phyloP scores from a whole-genome alignment of 35 echinoderm and acorn worm species.

The Lytechinus variegatus region DNA sequence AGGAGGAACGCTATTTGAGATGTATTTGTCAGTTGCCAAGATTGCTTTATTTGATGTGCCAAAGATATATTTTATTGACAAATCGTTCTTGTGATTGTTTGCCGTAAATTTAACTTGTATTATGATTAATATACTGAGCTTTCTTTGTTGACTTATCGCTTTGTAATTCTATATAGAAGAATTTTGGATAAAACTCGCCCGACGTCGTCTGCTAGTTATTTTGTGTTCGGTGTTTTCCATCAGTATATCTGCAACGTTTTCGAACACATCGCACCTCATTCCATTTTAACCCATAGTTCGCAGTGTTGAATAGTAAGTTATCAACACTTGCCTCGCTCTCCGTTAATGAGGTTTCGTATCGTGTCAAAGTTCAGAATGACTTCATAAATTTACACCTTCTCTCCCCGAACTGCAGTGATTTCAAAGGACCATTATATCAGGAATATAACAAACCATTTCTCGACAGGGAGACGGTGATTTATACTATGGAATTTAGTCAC shows the following conservation, averaged over 20 bases:
- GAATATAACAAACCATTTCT: constrained; percentile 16
- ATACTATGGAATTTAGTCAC: constrained; percentile 19
- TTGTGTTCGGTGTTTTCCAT: background rate
- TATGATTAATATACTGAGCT: too few relatives aligned
- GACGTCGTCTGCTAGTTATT: background rate
- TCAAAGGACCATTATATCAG: background rate
- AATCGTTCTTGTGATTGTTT: background rate
- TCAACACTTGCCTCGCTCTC: background rate
- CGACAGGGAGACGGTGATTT: background rate
- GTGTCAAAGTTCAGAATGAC: background rate
- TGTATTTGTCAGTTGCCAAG: background rate
- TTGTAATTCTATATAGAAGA: background rate
- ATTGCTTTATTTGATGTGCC: background rate
- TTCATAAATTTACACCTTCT: background rate
- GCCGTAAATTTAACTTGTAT: background rate
- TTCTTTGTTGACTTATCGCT: too few relatives aligned
- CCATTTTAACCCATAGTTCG: background rate
- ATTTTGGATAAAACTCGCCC: background rate
- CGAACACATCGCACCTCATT: background rate
- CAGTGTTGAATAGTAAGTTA: background rate
- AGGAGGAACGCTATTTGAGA: background rate
- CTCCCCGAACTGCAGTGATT: background rate
- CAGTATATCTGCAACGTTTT: background rate
- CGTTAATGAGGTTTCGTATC: background rate
- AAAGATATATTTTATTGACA: background rate